Evolutionary conservation across 2,797 vertebrate genomes (phyloP).

Genomic region (Perodicticus potto): DNA sequence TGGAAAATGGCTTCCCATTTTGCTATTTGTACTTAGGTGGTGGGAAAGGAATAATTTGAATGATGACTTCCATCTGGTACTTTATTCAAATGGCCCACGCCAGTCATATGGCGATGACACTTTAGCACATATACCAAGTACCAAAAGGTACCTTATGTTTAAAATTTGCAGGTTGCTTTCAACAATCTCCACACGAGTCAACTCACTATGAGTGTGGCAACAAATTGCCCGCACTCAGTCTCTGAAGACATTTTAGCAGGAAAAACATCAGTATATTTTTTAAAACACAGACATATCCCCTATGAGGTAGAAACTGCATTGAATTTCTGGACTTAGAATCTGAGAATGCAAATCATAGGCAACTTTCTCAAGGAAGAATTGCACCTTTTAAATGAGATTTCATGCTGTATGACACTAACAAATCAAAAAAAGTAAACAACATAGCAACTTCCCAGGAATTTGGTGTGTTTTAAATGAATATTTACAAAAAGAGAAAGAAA

Average conservation of each 20-base stretch:
- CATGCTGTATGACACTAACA: conserved; percentile 48
- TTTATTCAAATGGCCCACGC: conserved; percentile 54
- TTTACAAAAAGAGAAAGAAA: conserved; percentile 34
- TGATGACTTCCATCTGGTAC: conserved; percentile 74
- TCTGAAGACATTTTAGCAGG: conserved; percentile 17
- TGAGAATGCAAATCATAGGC: not conserved
- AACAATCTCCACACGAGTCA: conserved; percentile 42
- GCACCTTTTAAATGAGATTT: conserved; percentile 63
- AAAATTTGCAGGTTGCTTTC: conserved; percentile 13
- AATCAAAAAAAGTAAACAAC: conserved; percentile 65
- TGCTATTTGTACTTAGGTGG: conserved; percentile 63
- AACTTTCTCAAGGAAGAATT: conserved; percentile 42
- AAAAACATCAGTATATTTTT: not conserved
- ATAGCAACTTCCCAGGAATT: conserved; percentile 43
- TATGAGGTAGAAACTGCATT: not conserved
- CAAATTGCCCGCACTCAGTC: not conserved
- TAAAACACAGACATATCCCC: not conserved
- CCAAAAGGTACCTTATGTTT: conserved; percentile 12
- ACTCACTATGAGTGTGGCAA: not conserved
- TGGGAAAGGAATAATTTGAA: conserved; percentile 54
- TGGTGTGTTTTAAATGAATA: conserved; percentile 43
- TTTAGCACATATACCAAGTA: not conserved
- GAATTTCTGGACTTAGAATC: not conserved
- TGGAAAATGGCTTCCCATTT: conserved; percentile 61
- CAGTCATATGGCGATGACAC: not conserved